phyloP scores from a whole-genome alignment of 2,888 invertebrate species.

The Blera fallax region DNA sequence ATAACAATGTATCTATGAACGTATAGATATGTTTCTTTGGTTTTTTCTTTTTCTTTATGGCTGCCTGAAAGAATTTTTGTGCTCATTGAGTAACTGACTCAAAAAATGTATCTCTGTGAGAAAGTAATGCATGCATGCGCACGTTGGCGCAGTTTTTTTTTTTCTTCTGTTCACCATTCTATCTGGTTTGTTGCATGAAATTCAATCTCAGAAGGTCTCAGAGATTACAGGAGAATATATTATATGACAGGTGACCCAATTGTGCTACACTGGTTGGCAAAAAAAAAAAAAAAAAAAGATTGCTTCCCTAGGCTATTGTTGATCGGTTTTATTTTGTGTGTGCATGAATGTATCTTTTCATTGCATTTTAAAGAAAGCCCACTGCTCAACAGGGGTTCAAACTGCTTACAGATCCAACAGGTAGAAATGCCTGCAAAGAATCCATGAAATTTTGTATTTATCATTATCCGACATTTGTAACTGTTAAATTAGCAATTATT shows the following conservation, averaged over 20 bases:
- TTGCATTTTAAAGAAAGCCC: conserved; percentile 34
- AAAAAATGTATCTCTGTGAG: conserved; percentile 67
- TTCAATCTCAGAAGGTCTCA: conserved; percentile 68
- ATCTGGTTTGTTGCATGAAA: conserved; percentile 46
- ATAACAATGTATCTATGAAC: conserved; percentile 38
- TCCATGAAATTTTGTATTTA: conserved; percentile 18
- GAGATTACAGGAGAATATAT: conserved; percentile 69
- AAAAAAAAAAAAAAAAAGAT: conserved; percentile 20
- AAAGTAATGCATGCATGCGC: conserved; percentile 71
- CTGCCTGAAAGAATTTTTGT: conserved; percentile 57
- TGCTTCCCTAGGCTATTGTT: conserved; percentile 60
- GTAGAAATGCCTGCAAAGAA: conserved; percentile 33
- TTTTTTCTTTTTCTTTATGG: conserved; percentile 12
- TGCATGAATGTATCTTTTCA: background rate
- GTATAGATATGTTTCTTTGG: conserved; percentile 40
- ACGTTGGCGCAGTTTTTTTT: conserved; percentile 30
- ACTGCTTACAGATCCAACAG: conserved; percentile 18
- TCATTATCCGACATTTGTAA: conserved; percentile 3
- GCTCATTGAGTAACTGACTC: conserved; percentile 60
- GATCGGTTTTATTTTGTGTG: background rate
- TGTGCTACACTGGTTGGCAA: conserved; percentile 35
- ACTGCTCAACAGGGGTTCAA: conserved; percentile 47
- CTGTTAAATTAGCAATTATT: conserved; percentile 53
- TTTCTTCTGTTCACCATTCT: background rate
- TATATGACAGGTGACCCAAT: conserved; percentile 71